These are phyloP conservation scores for Callinectes sapidus DNA, from an alignment of 2,888 invertebrate genomes.

Conservation along the genomic window DNA sequence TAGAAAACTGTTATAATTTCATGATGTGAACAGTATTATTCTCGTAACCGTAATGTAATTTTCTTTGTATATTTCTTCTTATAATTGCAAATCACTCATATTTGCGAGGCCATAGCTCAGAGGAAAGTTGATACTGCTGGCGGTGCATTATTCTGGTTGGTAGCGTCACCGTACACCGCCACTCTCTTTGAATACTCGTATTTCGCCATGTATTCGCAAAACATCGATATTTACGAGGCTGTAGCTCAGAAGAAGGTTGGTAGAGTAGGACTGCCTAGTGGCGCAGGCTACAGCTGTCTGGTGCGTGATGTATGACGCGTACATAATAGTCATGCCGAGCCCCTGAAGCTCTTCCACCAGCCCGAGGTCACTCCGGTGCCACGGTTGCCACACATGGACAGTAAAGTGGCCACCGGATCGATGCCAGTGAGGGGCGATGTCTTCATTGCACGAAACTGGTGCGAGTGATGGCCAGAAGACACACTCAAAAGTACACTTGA, in stretches of 20 bases:
- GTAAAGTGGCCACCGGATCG: conserved; percentile 16
- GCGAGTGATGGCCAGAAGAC: neutral
- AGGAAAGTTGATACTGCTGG: neutral
- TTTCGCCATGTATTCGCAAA: neutral
- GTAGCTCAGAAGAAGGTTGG: neutral
- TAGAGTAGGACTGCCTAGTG: neutral
- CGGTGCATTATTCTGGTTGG: neutral
- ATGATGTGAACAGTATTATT: neutral
- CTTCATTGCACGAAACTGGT: neutral
- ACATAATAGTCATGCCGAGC: neutral
- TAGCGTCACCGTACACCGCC: neutral
- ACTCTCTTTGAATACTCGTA: neutral
- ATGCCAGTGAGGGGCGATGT: neutral
- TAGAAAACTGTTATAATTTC: neutral
- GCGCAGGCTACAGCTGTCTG: neutral
- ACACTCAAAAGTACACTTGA: neutral
- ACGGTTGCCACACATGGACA: neutral
- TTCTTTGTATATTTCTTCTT: neutral
- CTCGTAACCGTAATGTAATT: neutral
- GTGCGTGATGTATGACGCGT: neutral
- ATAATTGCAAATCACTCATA: neutral
- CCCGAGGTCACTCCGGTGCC: neutral
- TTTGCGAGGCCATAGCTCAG: neutral
- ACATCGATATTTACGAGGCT: neutral
- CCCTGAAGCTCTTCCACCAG: neutral